A percentile compares a stretch with the other conserved stretches of the same genome.
phyloP scores from a whole-genome alignment of 2,888 invertebrate genomes.

The Camptogramma bilineatum region DNA sequence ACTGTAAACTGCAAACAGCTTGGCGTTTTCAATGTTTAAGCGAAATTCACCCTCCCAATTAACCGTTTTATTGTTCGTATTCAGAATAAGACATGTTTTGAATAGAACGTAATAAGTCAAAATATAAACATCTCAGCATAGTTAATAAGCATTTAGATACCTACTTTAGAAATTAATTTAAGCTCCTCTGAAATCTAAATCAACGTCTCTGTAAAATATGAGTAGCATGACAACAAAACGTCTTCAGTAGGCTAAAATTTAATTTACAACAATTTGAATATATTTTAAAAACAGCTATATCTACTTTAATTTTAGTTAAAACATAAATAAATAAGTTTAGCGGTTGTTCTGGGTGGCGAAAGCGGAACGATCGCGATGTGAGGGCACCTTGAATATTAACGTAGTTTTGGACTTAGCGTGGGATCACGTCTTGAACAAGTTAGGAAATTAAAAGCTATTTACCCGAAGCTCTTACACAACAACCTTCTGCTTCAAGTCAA shows the following conservation, averaged over 20 bases:
- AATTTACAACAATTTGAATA: slow-evolving; percentile 49
- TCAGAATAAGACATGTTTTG: background rate
- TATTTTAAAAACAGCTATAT: slow-evolving; percentile 45
- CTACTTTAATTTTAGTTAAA: slow-evolving; percentile 47
- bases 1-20: slow-evolving; percentile 34
- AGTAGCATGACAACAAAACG: slow-evolving; percentile 52
- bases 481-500: slow-evolving; percentile 19
- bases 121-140: background rate
- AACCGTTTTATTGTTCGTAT: slow-evolving; percentile 6
- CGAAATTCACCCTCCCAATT: slow-evolving; percentile 11
- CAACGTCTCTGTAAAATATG: slow-evolving; percentile 45
- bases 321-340: slow-evolving; percentile 52
- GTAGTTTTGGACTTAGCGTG: slow-evolving; percentile 46
- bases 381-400: slow-evolving; percentile 59
- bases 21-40: slow-evolving; percentile 18
- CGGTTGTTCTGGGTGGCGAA: slow-evolving; percentile 35
- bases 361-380: slow-evolving; percentile 50
- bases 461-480: slow-evolving; percentile 43
- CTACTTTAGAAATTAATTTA: background rate
- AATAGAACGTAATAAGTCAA: background rate
- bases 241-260: slow-evolving; percentile 47
- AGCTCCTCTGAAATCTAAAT: slow-evolving; percentile 46
- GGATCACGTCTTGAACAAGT: slow-evolving; percentile 55
- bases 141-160: background rate
- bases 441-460: slow-evolving; percentile 61